Evolutionary conservation across 2,113 vertebrate species (phyloP), one percentile per base, ranked within the genome.

Genomic region (Calonectris borealis): DNA sequence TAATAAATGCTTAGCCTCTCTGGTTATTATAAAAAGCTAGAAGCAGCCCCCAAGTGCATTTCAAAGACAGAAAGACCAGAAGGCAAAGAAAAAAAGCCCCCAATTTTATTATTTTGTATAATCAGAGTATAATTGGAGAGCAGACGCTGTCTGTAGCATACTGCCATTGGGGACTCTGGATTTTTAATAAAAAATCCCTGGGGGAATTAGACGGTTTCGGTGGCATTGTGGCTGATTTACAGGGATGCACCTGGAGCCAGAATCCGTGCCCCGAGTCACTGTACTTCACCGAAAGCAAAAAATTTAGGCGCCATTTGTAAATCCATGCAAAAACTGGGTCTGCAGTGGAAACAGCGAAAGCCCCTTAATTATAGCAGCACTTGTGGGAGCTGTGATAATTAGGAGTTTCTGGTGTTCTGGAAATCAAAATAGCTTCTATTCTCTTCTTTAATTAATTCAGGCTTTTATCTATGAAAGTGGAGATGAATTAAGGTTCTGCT

Each of bases 401-500:
- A 96, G 94, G 92, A 95, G 51, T 86, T 96, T 95, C 91, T 88
- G 64, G 86, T 94, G 84, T 57, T 89, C 92, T 95, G 84, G 60
- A 97, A 97, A 95, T 96, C 94, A 97, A 94, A 97, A 85, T 49
- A 52, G 58, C 90, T 97, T 94, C 96, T 95, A 83, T 91, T 94
- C 87, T 96, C 86, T 97, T 94, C 65, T 94, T 95, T 96, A 97
- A 96, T 97, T 97, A 97, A 97, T 95, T 96, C 88, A 89, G 69
- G 88, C 84, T 96, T 96, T 96, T 91, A 97, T 97, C 96, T 91
- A 14, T 90, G 81, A 68, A 94, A 91, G 31, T n/a, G 44, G 51
- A 96, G 75, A 91, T 81, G 89, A 94, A 94, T 94, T 93, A 86
- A 78, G 78, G 96, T 71, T 81, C 62, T 83, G 91, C 95, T 90